Conservation (phyloP, 2,113 vertebrate genomes). For the Chloroceryle aenea region DNA sequence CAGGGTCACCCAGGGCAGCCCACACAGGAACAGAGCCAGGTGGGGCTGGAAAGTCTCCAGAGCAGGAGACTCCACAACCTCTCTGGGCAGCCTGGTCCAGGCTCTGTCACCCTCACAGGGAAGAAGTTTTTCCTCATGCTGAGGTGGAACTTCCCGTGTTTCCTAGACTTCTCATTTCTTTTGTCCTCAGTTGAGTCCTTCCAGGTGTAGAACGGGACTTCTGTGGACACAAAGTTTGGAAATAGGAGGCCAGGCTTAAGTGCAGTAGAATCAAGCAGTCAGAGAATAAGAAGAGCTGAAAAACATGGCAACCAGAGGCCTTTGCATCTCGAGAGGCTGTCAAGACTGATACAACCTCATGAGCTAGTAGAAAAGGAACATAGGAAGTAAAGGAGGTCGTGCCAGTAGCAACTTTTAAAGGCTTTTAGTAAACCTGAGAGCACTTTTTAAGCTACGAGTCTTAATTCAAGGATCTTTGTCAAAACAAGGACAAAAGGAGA, state of each 20-base stretch:
- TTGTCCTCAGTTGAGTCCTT: neutral
- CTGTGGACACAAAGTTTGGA: neutral
- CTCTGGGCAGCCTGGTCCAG: too few species aligned
- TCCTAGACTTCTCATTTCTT: neutral
- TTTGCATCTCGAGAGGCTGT: neutral
- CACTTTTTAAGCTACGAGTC: neutral
- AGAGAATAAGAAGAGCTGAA: neutral
- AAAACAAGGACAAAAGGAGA: neutral
- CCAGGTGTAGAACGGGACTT: neutral
- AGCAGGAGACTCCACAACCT: too few species aligned
- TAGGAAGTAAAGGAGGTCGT: neutral
- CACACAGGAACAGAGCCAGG: too few species aligned
- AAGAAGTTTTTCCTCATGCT: too few species aligned
- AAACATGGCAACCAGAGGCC: neutral
- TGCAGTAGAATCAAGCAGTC: neutral
- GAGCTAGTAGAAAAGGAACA: neutral
- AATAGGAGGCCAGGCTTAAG: neutral
- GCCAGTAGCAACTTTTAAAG: neutral
- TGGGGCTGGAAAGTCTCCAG: too few species aligned
- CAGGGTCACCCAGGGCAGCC: too few species aligned
- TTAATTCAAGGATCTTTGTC: neutral
- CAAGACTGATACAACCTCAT: neutral
- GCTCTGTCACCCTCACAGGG: too few species aligned
- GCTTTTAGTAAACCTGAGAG: neutral
- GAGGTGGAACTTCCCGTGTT: too few species aligned